Evolutionary conservation across 2,888 invertebrate genomes (phyloP).

Genomic region (Aleiodes alternator): DNA sequence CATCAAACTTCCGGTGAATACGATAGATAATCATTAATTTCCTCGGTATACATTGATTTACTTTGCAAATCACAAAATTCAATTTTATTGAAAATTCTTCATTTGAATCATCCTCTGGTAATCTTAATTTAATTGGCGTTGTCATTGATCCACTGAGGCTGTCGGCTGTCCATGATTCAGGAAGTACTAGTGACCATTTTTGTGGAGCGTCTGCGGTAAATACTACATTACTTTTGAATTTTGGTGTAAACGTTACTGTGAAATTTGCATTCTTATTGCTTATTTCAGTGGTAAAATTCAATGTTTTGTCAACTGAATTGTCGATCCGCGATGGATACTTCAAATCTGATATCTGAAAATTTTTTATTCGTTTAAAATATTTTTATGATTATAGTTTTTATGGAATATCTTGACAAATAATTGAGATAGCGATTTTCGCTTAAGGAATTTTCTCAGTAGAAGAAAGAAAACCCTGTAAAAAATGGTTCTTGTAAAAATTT

Average conservation of each 20-base stretch:
- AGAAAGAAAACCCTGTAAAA: too few relatives aligned
- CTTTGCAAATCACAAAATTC: slow-evolving; percentile 67
- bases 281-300: slow-evolving; percentile 65
- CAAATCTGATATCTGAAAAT: slow-evolving; percentile 62
- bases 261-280: slow-evolving; percentile 74
- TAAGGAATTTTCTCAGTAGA: too few relatives aligned
- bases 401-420: too few relatives aligned
- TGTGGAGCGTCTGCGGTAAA: slow-evolving; percentile 79
- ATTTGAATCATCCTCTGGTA: slow-evolving; percentile 61
- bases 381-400: too few relatives aligned
- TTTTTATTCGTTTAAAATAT: too few relatives aligned
- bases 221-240: slow-evolving; percentile 76
- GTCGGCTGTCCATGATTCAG: slow-evolving; percentile 60
- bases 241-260: slow-evolving; percentile 72
- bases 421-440: too few relatives aligned
- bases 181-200: slow-evolving; percentile 76
- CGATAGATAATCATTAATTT: slow-evolving; percentile 63
- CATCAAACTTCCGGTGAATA: slow-evolving; percentile 60
- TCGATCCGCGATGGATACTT: slow-evolving; percentile 56
- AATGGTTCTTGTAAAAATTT: too few relatives aligned
- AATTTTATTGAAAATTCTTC: slow-evolving; percentile 63
- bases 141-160: slow-evolving; percentile 58
- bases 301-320: slow-evolving; percentile 55
- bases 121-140: slow-evolving; percentile 60
- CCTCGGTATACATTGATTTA: slow-evolving; percentile 68